A percentile compares a stretch with the other conserved stretches of the same genome.
Evolutionary conservation across 2,113 vertebrate species (phyloP).

Genomic region (Lota lota): DNA sequence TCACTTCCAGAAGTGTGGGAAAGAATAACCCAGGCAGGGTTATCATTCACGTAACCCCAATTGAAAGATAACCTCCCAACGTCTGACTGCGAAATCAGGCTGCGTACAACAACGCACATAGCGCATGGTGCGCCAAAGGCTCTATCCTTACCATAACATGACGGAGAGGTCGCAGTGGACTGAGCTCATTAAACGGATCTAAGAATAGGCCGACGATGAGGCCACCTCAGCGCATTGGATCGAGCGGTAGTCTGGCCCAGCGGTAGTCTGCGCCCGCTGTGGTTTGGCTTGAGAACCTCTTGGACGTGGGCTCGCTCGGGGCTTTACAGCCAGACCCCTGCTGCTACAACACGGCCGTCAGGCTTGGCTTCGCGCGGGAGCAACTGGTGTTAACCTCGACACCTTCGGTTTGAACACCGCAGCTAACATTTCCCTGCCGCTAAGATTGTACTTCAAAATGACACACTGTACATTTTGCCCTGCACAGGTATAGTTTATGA

Average conservation of each 20-base stretch:
- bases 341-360: no score
- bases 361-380: no score
- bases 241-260: slow-evolving; percentile 34
- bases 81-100: slow-evolving; percentile 2
- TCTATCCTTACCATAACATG: slow-evolving; percentile 34
- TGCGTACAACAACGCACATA: slow-evolving; percentile 24
- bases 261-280: slow-evolving; percentile 10
- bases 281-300: slow-evolving; percentile 44
- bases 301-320: neutral
- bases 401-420: no score
- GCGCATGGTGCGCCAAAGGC: slow-evolving; percentile 41
- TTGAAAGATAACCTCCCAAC: slow-evolving; percentile 14
- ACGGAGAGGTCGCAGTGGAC: slow-evolving; percentile 52
- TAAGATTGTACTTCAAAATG: no score
- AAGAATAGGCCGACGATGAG: slow-evolving; percentile 69
- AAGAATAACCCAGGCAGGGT: neutral
- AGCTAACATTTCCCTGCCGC: no score
- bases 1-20: neutral
- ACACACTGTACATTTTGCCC: no score
- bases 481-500: no score
- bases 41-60: neutral
- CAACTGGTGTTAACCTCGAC: no score
- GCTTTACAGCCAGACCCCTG: slow-evolving; percentile 26
- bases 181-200: slow-evolving; percentile 61
- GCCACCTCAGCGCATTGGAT: slow-evolving; percentile 44